These are phyloP conservation scores for Hyphantria cunea DNA, from an alignment of 1,140 invertebrate genomes.

Conservation along the genomic window DNA sequence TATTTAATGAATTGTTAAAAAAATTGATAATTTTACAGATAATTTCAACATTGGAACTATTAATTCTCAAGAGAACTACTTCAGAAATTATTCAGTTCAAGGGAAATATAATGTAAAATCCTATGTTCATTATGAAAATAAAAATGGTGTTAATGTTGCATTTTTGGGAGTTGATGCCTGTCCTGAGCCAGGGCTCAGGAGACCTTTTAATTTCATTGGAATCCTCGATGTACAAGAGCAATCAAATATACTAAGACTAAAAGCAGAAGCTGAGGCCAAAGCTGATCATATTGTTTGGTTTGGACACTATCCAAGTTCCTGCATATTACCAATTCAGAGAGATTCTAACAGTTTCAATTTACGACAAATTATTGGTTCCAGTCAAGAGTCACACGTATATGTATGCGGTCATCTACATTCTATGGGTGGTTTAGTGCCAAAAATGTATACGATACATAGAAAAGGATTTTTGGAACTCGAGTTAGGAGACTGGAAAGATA, in stretches of 20 bases:
- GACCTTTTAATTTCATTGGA: constrained; percentile 97
- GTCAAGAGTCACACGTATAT: constrained; percentile 83
- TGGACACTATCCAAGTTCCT: constrained; percentile 96
- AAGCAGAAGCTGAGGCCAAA: constrained; percentile 59
- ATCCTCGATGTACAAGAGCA: constrained; percentile 85
- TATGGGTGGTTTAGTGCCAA: constrained; percentile 88
- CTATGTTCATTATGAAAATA: constrained; percentile 87
- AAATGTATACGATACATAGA: constrained; percentile 94
- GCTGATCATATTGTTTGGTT: constrained; percentile 84
- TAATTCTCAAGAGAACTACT: constrained; percentile 89
- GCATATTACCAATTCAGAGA: constrained; percentile 86
- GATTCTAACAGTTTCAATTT: constrained; percentile 79
- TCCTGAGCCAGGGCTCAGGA: constrained; percentile 90
- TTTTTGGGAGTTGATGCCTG: constrained; percentile 96
- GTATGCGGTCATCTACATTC: constrained; percentile 97
- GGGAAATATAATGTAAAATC: constrained; percentile 87
- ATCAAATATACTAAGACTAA: constrained; percentile 80
- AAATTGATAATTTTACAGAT: constrained; percentile 86
- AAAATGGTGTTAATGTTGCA: constrained; percentile 84
- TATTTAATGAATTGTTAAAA: no score
- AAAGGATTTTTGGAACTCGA: constrained; percentile 94
- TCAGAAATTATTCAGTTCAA: constrained; percentile 91
- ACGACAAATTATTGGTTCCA: constrained; percentile 82
- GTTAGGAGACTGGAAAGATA: constrained; percentile 96
- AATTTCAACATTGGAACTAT: constrained; percentile 92